phyloP scores from a whole-genome alignment of 1,140 invertebrate genomes.

The Spodoptera frugiperda region DNA sequence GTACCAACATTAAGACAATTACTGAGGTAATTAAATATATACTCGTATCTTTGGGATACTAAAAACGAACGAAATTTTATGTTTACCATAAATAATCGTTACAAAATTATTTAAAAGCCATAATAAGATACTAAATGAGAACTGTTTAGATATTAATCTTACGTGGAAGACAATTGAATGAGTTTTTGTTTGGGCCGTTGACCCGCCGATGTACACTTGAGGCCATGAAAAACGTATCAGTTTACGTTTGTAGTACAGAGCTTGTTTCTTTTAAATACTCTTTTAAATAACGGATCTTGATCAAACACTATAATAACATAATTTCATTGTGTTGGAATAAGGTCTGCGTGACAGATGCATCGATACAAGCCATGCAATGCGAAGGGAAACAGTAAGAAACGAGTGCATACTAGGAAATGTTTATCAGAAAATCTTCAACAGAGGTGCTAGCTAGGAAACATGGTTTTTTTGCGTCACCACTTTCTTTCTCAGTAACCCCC shows the following conservation, averaged over 20 bases:
- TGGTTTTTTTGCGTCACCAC: too few species aligned
- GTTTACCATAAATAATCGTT: conserved; percentile 22
- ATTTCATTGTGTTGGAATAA: conserved; percentile 7
- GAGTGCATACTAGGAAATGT: not conserved
- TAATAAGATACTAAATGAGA: conserved; percentile 40
- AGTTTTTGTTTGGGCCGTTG: conserved; percentile 33
- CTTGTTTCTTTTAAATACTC: conserved; percentile 16
- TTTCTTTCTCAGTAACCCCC: too few species aligned
- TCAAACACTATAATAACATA: not conserved
- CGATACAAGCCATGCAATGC: not conserved
- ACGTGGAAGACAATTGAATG: conserved; percentile 33
- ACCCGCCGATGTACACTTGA: conserved; percentile 8
- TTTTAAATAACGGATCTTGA: not conserved
- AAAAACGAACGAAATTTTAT: conserved; percentile 30
- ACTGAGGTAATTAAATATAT: not conserved
- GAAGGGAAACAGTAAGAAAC: not conserved
- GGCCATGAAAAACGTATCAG: conserved; percentile 24
- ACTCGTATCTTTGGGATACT: not conserved
- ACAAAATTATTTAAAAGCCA: conserved; percentile 44
- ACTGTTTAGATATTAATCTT: conserved; percentile 38
- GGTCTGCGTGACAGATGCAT: conserved; percentile 12
- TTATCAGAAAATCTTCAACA: conserved; percentile 1
- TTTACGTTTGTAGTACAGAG: conserved; percentile 13
- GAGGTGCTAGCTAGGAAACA: too few species aligned
- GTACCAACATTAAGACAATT: conserved; percentile 1